Base-by-base conservation (phyloP, 2,113 vertebrate genomes). In the Phaethon lepturus region DNA sequence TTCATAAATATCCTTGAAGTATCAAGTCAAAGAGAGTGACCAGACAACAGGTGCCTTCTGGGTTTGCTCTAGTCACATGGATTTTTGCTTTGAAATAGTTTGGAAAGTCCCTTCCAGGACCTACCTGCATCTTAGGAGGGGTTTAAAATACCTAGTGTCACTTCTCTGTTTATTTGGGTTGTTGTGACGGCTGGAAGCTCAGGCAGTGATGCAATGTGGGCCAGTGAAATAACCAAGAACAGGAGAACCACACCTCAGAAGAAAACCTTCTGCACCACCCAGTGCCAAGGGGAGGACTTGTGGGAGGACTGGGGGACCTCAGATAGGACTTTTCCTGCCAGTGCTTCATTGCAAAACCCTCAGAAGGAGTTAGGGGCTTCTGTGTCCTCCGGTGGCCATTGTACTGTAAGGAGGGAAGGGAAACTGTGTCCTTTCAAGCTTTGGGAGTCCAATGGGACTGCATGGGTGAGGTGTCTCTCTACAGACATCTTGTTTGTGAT, bases 41-140 rank as follows among this genome's bases (percentile, higher is more conserved):
- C 28, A 68, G 35, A 9, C 89, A 80, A 35, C 26, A 64, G 40
- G 16, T 44, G 16, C 25, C n/a, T 75, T 42, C 13, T 72, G 58
- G 29, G 24, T 19, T 69, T 94, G 38, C 13, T 40, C 0, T 1
- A 19, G 47, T 87, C 29, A 45, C 9, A 16, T 29, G n/a, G 42
- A 66, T 25, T 74, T 93, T 33, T 68, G 23, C 33, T 76, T 69
- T 64, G 10, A 40, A 66, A 71, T n/a, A 23, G 31, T 45, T 84
- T 85, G 55, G 13, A 58, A 90, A 59, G 38, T 74, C 47, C 11
- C 12, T 74, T 74, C 42, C 19, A 69, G 38, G 31, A 47, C 13
- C 28, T 84, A 24, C 33, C 11, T 52, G 20, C 8, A 10, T 31
- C 38, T 73, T 49, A 38, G 11, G 0, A 0, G 4, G 18, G 25